phyloP scores from a whole-genome alignment of 64 coral and sea anemone species.

The Montipora capricornis region DNA sequence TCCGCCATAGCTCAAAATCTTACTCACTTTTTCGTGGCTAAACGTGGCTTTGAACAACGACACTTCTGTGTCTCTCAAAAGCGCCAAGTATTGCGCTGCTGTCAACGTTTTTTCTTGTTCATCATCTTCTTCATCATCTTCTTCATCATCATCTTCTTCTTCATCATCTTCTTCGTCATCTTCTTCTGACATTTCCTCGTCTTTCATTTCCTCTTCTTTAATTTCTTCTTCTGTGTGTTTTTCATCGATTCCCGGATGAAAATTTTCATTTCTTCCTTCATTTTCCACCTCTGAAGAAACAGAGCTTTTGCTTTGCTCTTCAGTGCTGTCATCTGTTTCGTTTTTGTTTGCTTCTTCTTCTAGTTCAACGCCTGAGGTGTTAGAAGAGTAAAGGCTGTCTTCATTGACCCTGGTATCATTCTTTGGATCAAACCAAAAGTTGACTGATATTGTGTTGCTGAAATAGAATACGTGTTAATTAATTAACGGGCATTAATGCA shows the following conservation, averaged over 20 bases:
- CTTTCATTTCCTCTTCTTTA: background rate
- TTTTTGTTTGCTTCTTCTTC: background rate
- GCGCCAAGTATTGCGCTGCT: constrained; percentile 59
- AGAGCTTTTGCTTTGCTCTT: background rate
- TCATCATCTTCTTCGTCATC: background rate
- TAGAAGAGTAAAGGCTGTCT: background rate
- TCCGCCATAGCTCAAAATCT: background rate
- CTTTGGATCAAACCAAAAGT: constrained; percentile 64
- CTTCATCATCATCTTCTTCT: background rate
- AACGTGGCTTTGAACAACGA: constrained; percentile 41
- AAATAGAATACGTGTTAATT: background rate
- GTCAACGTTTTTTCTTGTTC: constrained; percentile 20
- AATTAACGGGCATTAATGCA: background rate
- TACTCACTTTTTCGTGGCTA: constrained; percentile 57
- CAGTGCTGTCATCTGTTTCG: background rate
- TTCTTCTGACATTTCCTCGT: background rate
- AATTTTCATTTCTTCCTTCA: background rate
- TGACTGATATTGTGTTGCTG: constrained; percentile 67
- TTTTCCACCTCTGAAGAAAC: background rate
- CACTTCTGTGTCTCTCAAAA: constrained; percentile 66
- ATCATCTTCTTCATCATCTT: background rate
- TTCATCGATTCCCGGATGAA: background rate
- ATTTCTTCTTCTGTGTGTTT: too few relatives aligned
- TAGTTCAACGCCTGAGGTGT: background rate
- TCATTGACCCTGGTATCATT: background rate